phyloP scores from a whole-genome alignment of 2,888 invertebrate genomes.

The Drosophila robusta region DNA sequence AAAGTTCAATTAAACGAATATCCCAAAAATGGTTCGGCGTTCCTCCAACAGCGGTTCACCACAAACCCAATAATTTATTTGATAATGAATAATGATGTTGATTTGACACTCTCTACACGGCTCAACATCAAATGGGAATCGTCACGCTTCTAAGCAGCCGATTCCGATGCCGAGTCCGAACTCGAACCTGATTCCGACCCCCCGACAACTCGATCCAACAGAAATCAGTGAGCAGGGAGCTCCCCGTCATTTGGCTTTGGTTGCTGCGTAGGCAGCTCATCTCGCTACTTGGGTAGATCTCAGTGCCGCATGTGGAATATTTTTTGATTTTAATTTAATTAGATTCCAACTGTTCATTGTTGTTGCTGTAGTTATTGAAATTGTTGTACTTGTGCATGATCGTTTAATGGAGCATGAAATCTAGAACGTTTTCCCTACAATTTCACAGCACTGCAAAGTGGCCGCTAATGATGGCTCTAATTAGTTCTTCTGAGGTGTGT shows the following conservation, averaged over 20 bases:
- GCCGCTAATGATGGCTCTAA: conserved; percentile 71
- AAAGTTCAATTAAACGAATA: conserved; percentile 74
- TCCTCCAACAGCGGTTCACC: conserved; percentile 68
- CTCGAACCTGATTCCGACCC: conserved; percentile 1
- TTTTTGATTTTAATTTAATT: conserved; percentile 75
- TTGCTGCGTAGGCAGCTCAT: conserved; percentile 70
- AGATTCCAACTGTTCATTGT: conserved; percentile 53
- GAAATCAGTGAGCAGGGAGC: conserved; percentile 29
- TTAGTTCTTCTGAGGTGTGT: conserved; percentile 42
- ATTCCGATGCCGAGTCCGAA: conserved; percentile 25
- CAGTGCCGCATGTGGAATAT: conserved; percentile 20
- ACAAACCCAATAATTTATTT: conserved; percentile 73
- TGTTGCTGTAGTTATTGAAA: conserved; percentile 27
- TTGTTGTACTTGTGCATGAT: conserved; percentile 47
- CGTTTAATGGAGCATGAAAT: conserved; percentile 80
- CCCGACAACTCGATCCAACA: conserved; percentile 7
- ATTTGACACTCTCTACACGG: conserved; percentile 73
- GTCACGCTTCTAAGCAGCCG: conserved; percentile 64
- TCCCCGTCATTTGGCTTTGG: conserved; percentile 29
- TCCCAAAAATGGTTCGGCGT: conserved; percentile 27
- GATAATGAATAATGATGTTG: conserved; percentile 81
- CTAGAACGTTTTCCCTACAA: conserved; percentile 40
- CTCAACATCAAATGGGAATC: conserved; percentile 67
- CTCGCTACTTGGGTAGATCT: conserved; percentile 68
- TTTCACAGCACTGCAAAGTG: conserved; percentile 61